Conservation (phyloP, 2,113 vertebrate genomes). For the Eclectus roratus region DNA sequence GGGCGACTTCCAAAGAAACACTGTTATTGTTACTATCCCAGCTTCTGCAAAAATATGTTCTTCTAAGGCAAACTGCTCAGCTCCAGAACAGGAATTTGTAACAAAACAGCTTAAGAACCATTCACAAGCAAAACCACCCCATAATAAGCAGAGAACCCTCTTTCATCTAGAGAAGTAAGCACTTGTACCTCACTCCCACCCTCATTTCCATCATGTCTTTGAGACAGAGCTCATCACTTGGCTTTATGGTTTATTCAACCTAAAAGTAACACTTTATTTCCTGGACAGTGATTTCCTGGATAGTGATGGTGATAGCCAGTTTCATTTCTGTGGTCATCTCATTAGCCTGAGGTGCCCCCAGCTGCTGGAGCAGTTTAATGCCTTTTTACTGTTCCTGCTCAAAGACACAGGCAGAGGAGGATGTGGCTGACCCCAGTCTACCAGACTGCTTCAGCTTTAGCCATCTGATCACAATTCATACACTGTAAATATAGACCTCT, state of each 20-base stretch:
- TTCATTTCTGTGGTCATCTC: background rate
- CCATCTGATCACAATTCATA: background rate
- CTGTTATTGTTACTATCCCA: background rate
- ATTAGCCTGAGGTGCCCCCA: background rate
- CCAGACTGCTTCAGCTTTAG: background rate
- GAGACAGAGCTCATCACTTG: background rate
- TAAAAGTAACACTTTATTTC: slow-evolving; percentile 33
- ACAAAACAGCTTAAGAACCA: background rate
- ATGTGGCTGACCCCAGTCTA: background rate
- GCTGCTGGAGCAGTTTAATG: background rate
- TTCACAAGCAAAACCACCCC: background rate
- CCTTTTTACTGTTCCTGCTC: background rate
- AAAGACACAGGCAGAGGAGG: background rate
- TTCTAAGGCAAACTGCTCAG: background rate
- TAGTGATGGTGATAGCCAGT: background rate
- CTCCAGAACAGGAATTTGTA: background rate
- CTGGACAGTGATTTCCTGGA: background rate
- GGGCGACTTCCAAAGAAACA: background rate
- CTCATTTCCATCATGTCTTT: background rate
- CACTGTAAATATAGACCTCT: background rate
- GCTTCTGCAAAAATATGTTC: background rate
- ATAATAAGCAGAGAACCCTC: background rate
- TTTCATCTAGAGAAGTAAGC: background rate
- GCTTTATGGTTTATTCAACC: slow-evolving; percentile 1
- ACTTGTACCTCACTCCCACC: background rate